Evolutionary conservation across 2,888 invertebrate species (phyloP).

Genomic region (Rhaphigaster nebulosa): DNA sequence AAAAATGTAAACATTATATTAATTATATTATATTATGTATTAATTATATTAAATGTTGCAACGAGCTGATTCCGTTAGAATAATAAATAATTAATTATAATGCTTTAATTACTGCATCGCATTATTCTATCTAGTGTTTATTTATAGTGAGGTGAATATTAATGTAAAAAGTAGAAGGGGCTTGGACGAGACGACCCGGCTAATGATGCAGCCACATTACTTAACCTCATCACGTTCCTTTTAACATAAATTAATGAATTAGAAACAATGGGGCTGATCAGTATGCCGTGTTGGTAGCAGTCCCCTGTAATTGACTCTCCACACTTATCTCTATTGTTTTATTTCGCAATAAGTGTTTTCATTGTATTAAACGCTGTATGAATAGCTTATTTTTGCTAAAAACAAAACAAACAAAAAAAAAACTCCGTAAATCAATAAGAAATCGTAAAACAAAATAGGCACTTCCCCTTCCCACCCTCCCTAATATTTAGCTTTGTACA

Average conservation of each 20-base stretch:
- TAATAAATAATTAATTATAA: constrained; percentile 11
- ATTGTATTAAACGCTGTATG: not conserved
- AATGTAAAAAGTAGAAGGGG: not conserved
- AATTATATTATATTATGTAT: too few relatives aligned
- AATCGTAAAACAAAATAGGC: not conserved
- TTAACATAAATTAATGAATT: constrained; percentile 28
- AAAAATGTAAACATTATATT: too few relatives aligned
- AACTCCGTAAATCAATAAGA: not conserved
- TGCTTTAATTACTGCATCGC: not conserved
- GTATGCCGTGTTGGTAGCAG: constrained; percentile 1
- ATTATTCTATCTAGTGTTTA: not conserved
- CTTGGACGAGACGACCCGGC: not conserved
- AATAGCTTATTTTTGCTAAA: not conserved
- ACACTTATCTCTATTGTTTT: constrained; percentile 11
- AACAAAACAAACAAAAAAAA: too few relatives aligned
- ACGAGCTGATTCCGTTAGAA: not conserved
- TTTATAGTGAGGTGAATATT: constrained; percentile 7
- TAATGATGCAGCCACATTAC: not conserved
- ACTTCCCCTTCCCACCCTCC: too few relatives aligned
- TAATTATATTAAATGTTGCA: not conserved
- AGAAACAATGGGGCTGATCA: not conserved
- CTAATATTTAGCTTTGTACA: too few relatives aligned
- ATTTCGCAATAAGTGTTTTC: constrained; percentile 1
- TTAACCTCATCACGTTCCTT: constrained; percentile 19
- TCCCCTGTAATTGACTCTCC: not conserved